Base-by-base conservation (phyloP, 2,888 invertebrate species). In the Drosophila cyrtoloma region DNA sequence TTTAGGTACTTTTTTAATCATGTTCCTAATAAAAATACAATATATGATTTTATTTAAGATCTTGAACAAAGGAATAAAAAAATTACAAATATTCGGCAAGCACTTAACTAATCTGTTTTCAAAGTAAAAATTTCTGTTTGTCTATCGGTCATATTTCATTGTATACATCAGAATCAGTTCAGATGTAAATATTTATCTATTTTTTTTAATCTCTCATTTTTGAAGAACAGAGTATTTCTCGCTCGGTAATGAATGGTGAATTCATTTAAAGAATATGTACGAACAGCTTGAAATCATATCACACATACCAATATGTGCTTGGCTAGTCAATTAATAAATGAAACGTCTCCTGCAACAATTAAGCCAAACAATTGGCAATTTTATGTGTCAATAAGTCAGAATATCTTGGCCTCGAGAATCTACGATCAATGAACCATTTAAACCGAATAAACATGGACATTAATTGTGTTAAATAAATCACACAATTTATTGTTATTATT, bases 361-460 rank as follows among this genome's bases (percentile, higher is more conserved):
- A 82, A 79, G 66, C 39, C 62, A 52, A 77, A 70, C 57, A 67
- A 68, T 50, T 71, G 76, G 39, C 64, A 75, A 84, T 75, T 78
- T 73, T 51, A 55, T 67, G 71, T 71, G 80, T 82, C 81, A 84
- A 84, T 80, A 84, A 76, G 82, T 86, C 80, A 82, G 55, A 65
- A 75, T 63, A 71, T 79, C 58, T 71, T 75, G 63, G 75, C 75
- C 75, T 81, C 67, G 56, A 70, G 55, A 35, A 35, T 57, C 47
- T 33, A 35, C 58, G 60, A 81, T 77, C 69, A 74, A 61, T 75
- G 68, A 65, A 80, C 68, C 69, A 71, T 55, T 56, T 66, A 71
- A 76, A 63, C 71, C 62, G 57, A 75, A 71, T 53, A 59, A 77
- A 79, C 55, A 75, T 76, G 33, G 51, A 61, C 69, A 68, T 75